phyloP scores from a whole-genome alignment of 2,888 invertebrate species.

The Agapostemon virescens region DNA sequence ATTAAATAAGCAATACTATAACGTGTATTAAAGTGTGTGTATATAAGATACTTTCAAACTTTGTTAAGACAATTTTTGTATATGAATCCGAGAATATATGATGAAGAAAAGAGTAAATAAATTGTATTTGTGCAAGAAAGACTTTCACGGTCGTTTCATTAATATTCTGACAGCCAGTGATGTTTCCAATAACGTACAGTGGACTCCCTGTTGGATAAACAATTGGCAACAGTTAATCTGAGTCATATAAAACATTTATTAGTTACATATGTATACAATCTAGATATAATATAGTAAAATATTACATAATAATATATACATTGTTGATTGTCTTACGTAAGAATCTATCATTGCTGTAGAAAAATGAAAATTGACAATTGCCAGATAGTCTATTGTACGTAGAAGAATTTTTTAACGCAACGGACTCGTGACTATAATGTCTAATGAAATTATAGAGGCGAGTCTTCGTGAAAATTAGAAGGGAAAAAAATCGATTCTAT shows the following conservation, averaged over 20 bases:
- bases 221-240: no score
- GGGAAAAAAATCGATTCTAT: not conserved
- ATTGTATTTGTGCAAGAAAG: conserved; percentile 26
- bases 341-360: no score
- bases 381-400: no score
- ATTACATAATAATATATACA: no score
- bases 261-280: no score
- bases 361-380: no score
- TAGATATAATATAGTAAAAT: no score
- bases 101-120: conserved; percentile 14
- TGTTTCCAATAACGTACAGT: no score
- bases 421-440: not conserved
- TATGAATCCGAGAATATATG: conserved; percentile 7
- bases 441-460: not conserved
- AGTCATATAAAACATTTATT: no score
- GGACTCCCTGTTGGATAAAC: no score
- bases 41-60: conserved; percentile 10
- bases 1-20: conserved; percentile 10
- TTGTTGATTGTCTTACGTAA: no score
- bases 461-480: not conserved
- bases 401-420: not conserved
- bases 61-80: conserved; percentile 19
- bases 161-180: not conserved
- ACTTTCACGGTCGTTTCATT: not conserved
- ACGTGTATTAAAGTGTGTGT: not conserved